Percentiles rank a stretch among this genome's conserved stretches.
Conservation (phyloP, 2,797 vertebrate genomes). For the Coreius guichenoti region DNA sequence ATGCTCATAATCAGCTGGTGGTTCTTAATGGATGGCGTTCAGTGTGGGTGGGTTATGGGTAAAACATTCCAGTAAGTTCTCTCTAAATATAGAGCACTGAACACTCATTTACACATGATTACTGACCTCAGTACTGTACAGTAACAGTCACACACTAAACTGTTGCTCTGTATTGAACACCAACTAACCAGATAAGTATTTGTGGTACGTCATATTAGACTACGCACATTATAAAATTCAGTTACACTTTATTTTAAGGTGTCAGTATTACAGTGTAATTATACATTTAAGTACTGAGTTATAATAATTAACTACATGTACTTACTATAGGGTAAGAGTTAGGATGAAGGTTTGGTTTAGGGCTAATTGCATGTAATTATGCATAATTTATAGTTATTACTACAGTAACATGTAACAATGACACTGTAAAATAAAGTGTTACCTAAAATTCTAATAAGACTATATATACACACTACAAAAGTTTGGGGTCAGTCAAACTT, state of each 20-base stretch:
- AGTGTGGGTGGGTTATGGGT: slow-evolving; percentile 15
- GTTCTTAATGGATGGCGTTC: background rate
- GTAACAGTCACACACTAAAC: slow-evolving; percentile 16
- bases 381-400: too few species aligned
- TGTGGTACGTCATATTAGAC: background rate
- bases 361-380: too few species aligned
- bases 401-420: too few species aligned
- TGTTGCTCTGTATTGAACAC: background rate
- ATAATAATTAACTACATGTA: too few species aligned
- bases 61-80: slow-evolving; percentile 72
- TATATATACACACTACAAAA: background rate
- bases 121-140: slow-evolving; percentile 26
- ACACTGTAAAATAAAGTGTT: too few species aligned
- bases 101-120: slow-evolving; percentile 24
- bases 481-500: too few species aligned
- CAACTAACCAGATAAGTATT: background rate
- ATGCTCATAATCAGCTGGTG: background rate
- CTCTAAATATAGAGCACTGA: slow-evolving; percentile 74
- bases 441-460: too few species aligned
- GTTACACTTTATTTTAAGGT: too few species aligned
- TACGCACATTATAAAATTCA: background rate
- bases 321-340: too few species aligned
- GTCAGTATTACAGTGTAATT: too few species aligned
- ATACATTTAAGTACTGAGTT: too few species aligned
- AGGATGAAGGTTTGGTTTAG: too few species aligned